phyloP scores from a whole-genome alignment of 2,888 invertebrate genomes.

The Micoletzkya japonica region DNA sequence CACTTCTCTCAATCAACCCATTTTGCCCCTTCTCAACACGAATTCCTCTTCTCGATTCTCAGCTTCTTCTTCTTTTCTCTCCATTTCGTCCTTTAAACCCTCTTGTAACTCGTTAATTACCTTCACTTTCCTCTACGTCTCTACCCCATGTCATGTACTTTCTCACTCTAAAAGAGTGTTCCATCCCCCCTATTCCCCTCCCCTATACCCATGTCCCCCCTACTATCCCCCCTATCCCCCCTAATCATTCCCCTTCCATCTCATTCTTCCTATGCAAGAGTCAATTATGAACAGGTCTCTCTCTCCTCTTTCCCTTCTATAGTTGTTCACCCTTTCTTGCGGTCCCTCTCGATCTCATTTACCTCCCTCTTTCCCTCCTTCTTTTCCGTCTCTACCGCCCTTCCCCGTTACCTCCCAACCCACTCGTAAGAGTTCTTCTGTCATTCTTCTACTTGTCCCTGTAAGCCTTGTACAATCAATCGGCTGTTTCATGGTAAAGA shows the following conservation, averaged over 20 bases:
- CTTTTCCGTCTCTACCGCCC: not conserved
- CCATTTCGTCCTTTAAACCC: no score
- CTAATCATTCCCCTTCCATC: not conserved
- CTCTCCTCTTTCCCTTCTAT: not conserved
- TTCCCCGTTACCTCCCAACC: not conserved
- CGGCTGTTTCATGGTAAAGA: no score
- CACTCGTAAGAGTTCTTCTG: not conserved
- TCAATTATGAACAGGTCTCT: not conserved
- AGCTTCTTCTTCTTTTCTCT: no score
- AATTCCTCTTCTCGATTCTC: no score
- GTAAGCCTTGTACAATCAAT: not conserved
- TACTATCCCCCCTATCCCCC: not conserved
- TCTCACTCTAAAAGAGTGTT: not conserved
- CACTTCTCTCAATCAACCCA: no score
- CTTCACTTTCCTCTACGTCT: not conserved
- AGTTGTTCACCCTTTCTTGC: constrained; percentile 11
- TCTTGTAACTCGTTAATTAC: no score
- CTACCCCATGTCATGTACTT: not conserved
- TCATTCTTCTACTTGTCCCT: not conserved
- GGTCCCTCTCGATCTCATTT: not conserved
- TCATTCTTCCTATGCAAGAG: not conserved
- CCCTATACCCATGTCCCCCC: not conserved
- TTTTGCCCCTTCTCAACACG: no score
- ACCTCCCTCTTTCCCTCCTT: not conserved
- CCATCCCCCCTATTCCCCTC: not conserved